Percentiles rank a stretch among this genome's conserved stretches.
phyloP scores from a whole-genome alignment of 2,113 vertebrate species.

The Lycocorax pyrrhopterus region DNA sequence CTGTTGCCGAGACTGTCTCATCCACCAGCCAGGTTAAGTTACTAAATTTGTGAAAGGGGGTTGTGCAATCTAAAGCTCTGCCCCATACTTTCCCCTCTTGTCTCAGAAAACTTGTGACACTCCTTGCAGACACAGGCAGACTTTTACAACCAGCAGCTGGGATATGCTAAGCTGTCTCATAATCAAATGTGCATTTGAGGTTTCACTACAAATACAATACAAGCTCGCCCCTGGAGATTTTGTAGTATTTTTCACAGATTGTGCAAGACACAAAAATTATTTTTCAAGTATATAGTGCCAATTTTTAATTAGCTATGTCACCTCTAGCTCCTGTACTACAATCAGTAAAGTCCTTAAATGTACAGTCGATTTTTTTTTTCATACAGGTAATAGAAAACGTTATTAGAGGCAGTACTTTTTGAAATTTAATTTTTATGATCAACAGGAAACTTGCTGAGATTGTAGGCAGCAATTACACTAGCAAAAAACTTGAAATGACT shows the following conservation, averaged over 20 bases:
- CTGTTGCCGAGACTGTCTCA: not conserved
- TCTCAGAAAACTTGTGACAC: not conserved
- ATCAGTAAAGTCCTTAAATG: not conserved
- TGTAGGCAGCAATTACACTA: not conserved
- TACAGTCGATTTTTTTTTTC: not conserved
- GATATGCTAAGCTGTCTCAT: not conserved
- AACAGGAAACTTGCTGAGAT: not conserved
- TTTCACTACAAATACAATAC: not conserved
- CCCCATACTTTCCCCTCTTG: not conserved
- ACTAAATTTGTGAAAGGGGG: not conserved
- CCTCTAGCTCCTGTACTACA: not conserved
- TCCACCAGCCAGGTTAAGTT: not conserved
- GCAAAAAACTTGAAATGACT: not conserved
- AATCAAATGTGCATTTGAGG: not conserved
- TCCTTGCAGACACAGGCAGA: not conserved
- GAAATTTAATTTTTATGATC: not conserved
- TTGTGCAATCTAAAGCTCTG: not conserved
- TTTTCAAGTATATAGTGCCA: not conserved
- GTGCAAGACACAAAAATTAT: not conserved
- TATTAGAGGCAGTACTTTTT: not conserved
- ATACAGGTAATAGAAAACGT: not conserved
- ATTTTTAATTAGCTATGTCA: not conserved
- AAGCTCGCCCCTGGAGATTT: not conserved
- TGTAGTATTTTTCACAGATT: not conserved
- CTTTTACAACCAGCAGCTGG: not conserved